Base-by-base conservation (phyloP, 2,888 invertebrate species). In the Biston betularia region DNA sequence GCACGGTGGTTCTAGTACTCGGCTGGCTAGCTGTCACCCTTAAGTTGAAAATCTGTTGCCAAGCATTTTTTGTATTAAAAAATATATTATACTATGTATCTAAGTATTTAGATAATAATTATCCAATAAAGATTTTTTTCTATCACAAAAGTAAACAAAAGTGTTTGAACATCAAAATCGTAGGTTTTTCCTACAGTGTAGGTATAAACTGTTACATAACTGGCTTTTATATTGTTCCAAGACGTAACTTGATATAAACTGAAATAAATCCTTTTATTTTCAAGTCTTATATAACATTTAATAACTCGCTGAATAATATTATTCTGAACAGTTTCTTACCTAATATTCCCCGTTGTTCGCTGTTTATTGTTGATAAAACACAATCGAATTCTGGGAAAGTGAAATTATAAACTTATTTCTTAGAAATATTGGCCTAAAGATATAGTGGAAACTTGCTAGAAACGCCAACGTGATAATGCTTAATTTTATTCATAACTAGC, bases 321-420 rank as follows among this genome's bases (percentile, higher is more conserved):
- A 45, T 14, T 14, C 35, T n/a, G 45, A 56, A 56, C 24, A 34
- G 6, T 44, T 56, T 44, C 45, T 56, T 56, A 9, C 44, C 9
- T 42, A 34, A 56, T 14, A 35, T 38, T 52, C 8, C 9, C n/a
- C n/a, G 33, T 45, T 24, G 45, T 34, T 46, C 14, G 11, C 33
- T 34, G 34, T 55, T 45, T 33, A 46, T 56, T 54, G 42, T 11
- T 35, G 14, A 46, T 35, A 14, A 33, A 34, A 10, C 11, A 46
- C 40, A 35, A 52, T 7, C 33, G 6, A 34, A 14, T 45, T 45
- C 45, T 45, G 11, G 14, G 35, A 56, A 35, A 34, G 24, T 15
- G 15, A 56, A 56, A 56, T 35, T 46, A 45, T 11, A 11, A 45
- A 56, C 45, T n/a, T 46, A 56, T 35, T 46, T 56, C 34, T 34